Evolutionary conservation across 2,113 vertebrate species (phyloP).

Genomic region (Varanus komodoensis): DNA sequence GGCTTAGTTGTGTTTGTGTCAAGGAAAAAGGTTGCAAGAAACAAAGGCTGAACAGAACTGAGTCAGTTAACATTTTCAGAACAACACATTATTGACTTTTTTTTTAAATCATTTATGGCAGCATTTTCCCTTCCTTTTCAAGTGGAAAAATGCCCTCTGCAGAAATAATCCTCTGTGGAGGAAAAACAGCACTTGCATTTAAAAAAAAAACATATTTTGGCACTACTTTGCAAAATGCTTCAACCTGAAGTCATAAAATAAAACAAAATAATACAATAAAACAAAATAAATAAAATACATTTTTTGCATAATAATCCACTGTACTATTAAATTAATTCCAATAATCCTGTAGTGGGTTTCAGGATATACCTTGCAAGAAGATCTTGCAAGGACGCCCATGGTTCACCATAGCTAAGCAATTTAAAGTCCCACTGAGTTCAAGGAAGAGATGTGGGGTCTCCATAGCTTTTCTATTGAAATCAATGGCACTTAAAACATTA

Average conservation of each 20-base stretch:
- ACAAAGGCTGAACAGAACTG: background rate
- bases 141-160: constrained; percentile 11
- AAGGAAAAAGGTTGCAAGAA: constrained; percentile 14
- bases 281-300: background rate
- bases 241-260: background rate
- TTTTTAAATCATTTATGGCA: constrained; percentile 8
- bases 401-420: background rate
- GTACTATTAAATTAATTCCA: background rate
- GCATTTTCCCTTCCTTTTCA: background rate
- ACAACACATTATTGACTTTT: background rate
- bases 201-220: background rate
- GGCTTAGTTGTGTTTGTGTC: constrained; percentile 3
- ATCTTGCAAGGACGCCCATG: background rate
- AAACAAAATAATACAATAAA: background rate
- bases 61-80: constrained; percentile 1
- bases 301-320: background rate
- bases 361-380: background rate
- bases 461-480: background rate
- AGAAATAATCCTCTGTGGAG: constrained; percentile 7
- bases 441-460: background rate
- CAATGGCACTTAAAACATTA: background rate
- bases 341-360: background rate
- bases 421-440: background rate
- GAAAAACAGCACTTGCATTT: background rate
- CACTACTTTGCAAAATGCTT: background rate